Conservation (phyloP, 2,797 vertebrate genomes). For the Ptychobarbus kaznakovi region DNA sequence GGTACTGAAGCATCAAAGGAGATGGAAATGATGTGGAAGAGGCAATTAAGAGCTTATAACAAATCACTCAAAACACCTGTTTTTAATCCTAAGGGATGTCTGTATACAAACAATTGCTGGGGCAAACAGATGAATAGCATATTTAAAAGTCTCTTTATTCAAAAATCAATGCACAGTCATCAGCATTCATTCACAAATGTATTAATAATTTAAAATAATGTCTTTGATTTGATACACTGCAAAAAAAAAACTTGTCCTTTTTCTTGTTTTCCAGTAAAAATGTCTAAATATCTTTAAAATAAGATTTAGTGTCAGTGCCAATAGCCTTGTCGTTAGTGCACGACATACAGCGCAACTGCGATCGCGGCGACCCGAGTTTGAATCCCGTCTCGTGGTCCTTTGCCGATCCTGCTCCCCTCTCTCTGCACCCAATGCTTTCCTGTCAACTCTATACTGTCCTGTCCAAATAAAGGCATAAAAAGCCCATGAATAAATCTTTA, state of each 20-base stretch:
- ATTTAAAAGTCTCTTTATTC: neutral
- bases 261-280: neutral
- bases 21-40: slow-evolving; percentile 43
- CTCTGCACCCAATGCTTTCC: neutral
- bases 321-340: too few species aligned
- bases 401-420: neutral
- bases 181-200: neutral
- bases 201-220: neutral
- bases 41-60: slow-evolving; percentile 43
- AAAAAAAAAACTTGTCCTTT: neutral
- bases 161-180: neutral
- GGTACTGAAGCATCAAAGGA: slow-evolving; percentile 36
- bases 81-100: neutral
- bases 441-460: neutral
- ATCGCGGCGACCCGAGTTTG: neutral
- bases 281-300: neutral
- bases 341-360: neutral
- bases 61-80: slow-evolving; percentile 33
- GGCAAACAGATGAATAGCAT: neutral
- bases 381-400: neutral
- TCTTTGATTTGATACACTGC: neutral
- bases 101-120: neutral
- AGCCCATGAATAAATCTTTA: neutral
- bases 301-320: neutral
- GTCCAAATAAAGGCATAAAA: neutral